Percentiles rank a stretch among this genome's conserved stretches.
phyloP scores from a whole-genome alignment of 35 echinoderm and acorn worm genomes.

The Apostichopus parvimensis region DNA sequence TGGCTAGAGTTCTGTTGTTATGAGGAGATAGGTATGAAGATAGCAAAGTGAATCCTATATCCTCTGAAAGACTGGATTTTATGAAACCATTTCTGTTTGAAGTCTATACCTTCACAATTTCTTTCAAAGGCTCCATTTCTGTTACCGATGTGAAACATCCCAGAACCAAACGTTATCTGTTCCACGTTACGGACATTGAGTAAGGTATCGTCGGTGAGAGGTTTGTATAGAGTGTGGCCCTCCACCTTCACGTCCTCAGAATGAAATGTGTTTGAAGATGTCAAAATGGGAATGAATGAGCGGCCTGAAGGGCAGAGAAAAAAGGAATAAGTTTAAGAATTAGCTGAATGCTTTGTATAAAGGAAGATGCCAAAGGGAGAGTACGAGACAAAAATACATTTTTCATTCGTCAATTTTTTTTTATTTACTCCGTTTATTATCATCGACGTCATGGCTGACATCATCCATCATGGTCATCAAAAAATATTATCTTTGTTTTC shows the following conservation, averaged over 20 bases:
- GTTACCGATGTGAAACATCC: constrained; percentile 69
- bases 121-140: constrained; percentile 59
- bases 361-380: no score
- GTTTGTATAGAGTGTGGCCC: constrained; percentile 73
- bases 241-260: constrained; percentile 72
- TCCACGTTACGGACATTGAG: constrained; percentile 73
- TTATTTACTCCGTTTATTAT: no score
- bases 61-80: not conserved
- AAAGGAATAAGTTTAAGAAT: no score
- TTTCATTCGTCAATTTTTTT: no score
- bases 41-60: not conserved
- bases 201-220: constrained; percentile 65
- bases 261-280: constrained; percentile 65
- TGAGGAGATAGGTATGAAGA: not conserved
- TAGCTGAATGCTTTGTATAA: no score
- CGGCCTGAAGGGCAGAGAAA: constrained; percentile 48
- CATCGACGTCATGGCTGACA: no score
- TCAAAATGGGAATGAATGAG: constrained; percentile 68
- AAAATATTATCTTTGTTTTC: no score
- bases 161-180: constrained; percentile 76
- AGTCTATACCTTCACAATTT: constrained; percentile 54
- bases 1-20: no score
- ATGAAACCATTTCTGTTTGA: not conserved
- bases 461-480: no score
- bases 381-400: no score